Evolutionary conservation across 2,797 vertebrate species (phyloP).

Genomic region (Pteronotus mesoamericanus): DNA sequence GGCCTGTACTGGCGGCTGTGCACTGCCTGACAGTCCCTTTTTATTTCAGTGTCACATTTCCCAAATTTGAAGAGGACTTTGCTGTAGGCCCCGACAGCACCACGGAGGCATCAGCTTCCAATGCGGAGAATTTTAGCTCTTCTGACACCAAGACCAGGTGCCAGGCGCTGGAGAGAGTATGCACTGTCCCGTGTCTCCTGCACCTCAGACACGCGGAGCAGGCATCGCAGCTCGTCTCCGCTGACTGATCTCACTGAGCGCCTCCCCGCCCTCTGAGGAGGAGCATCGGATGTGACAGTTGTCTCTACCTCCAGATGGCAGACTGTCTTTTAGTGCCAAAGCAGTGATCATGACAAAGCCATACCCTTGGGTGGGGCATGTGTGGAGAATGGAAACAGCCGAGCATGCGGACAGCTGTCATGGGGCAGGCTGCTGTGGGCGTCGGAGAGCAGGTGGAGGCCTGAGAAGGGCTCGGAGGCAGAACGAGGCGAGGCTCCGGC

Average conservation of each 20-base stretch:
- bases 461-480: background rate
- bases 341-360: background rate
- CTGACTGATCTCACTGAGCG: background rate
- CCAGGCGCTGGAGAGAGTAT: background rate
- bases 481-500: background rate
- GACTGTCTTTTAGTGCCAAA: background rate
- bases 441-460: background rate
- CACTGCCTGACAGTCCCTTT: background rate
- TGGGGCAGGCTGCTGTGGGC: background rate
- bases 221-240: background rate
- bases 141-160: conserved; percentile 1
- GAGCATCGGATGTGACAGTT: background rate
- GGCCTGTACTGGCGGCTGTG: background rate
- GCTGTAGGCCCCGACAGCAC: conserved; percentile 12
- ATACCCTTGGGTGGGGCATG: background rate
- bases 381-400: background rate
- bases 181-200: background rate
- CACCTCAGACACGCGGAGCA: background rate
- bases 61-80: conserved; percentile 18
- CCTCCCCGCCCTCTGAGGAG: background rate
- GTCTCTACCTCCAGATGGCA: background rate
- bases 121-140: background rate
- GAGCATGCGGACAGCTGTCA: background rate
- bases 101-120: background rate
- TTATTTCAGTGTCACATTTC: conserved; percentile 24